These are phyloP conservation scores for Tragulus kanchil DNA, from an alignment of 2,113 vertebrate genomes.

Conservation along the genomic window DNA sequence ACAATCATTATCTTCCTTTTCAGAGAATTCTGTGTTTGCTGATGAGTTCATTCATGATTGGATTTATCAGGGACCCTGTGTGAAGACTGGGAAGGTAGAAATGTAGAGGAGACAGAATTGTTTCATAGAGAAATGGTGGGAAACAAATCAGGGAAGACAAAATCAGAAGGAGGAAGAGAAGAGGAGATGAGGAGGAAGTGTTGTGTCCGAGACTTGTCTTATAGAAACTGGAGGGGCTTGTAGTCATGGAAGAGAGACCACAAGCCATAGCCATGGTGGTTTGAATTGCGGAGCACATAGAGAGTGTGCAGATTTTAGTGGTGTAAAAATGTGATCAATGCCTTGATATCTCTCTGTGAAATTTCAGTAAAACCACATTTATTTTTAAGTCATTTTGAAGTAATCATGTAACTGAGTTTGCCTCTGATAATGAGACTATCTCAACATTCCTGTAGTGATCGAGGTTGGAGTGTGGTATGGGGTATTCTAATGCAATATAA, in stretches of 20 bases:
- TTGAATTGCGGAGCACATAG: neutral
- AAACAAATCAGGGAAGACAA: neutral
- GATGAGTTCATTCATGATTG: fast-evolving
- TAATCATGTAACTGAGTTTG: neutral
- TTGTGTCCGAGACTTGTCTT: neutral
- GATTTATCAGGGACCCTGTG: neutral
- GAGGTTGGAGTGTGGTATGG: neutral
- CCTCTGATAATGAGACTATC: neutral
- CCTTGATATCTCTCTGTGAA: neutral
- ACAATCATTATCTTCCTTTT: neutral
- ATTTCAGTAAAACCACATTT: neutral
- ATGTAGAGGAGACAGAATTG: neutral
- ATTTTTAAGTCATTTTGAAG: neutral
- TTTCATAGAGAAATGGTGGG: neutral
- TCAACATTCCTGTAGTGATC: neutral
- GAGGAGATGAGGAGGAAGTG: neutral
- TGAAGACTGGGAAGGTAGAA: neutral
- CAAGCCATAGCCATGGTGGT: neutral
- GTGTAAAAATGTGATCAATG: neutral
- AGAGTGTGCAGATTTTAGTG: neutral
- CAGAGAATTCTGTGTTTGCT: neutral
- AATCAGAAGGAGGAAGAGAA: neutral
- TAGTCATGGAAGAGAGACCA: neutral
- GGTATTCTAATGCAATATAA: neutral
- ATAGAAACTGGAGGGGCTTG: neutral